These are phyloP conservation scores for Calliphora vicina DNA, from an alignment of 1,140 invertebrate genomes.

Conservation along the genomic window DNA sequence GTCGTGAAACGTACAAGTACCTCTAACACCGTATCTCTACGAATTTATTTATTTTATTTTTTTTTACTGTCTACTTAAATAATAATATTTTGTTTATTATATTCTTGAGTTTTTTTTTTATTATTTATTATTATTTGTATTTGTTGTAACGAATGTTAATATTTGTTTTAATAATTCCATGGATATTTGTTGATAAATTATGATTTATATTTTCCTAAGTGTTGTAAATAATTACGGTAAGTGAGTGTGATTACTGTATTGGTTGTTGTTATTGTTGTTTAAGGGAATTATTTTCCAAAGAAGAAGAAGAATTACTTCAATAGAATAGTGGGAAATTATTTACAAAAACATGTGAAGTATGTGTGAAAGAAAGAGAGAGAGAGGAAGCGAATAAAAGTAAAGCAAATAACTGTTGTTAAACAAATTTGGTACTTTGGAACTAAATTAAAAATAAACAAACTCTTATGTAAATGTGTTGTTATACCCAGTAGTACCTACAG, in stretches of 20 bases:
- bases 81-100: slow-evolving; percentile 17
- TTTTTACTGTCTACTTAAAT: slow-evolving; percentile 39
- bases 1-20: slow-evolving; percentile 50
- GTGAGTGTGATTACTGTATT: slow-evolving; percentile 35
- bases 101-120: slow-evolving; percentile 40
- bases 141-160: not conserved
- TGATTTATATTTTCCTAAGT: slow-evolving; percentile 61
- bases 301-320: too few relatives aligned
- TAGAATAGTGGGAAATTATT: too few relatives aligned
- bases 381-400: too few relatives aligned
- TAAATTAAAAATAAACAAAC: too few relatives aligned
- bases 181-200: slow-evolving; percentile 32
- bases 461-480: too few relatives aligned
- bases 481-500: too few relatives aligned
- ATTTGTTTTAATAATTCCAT: not conserved
- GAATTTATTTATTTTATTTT: slow-evolving; percentile 23
- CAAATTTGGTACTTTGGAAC: too few relatives aligned
- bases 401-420: too few relatives aligned
- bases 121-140: slow-evolving; percentile 39
- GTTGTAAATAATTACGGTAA: slow-evolving; percentile 59
- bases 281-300: not conserved
- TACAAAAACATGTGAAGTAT: too few relatives aligned
- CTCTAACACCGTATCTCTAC: slow-evolving; percentile 30
- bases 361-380: too few relatives aligned
- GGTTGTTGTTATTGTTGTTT: not conserved